Base-by-base conservation (phyloP, 2,888 invertebrate genomes). In the Mythimna vitellina region DNA sequence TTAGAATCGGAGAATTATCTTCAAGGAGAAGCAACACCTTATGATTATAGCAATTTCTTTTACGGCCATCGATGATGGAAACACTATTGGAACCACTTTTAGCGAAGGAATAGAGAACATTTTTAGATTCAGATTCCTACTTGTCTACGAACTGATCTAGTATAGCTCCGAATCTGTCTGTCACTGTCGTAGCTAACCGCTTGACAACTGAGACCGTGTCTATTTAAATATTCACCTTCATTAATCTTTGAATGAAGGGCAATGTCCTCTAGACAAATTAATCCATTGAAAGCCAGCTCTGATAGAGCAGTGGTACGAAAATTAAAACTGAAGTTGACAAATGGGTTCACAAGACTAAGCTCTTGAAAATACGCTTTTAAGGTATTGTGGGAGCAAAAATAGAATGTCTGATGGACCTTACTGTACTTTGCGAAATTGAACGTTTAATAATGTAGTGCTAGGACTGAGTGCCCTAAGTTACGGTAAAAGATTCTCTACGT, bases 281-380 rank as follows among this genome's bases (percentile, higher is more conserved):
- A 81, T 84, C 79, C 71, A 65, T 60, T 73, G 65, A 78, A 83
- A 73, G 38, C 58, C 70, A 69, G 70, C 66, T 62, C 67, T 71
- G 76, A 80, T 66, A 71, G 56, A 80, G 56, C 68, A 56, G 69
- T 63, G 67, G 76, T 83, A 70, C 66, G 63, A 78, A 82, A 74
- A 76, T 80, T 76, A 76, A 82, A 76, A 73, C 75, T 76, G 80
- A 80, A 70, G 72, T 72, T 79, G 72, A 79, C 72, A 83, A 81
- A 80, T 80, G 65, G 63, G 54, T 80, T 73, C 58, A 67, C 57
- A 67, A 70, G 68, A 66, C 49, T 61, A 67, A 78, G 70, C 61
- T 62, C 53, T 67, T 35, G 65, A 78, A 72, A 73, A 65, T 70
- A 72, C 64, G 57, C 29, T 69, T 73, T 64, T 35, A 56, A 29